Conservation (phyloP, 2,888 invertebrate species). For the Tetragonula carbonaria region DNA sequence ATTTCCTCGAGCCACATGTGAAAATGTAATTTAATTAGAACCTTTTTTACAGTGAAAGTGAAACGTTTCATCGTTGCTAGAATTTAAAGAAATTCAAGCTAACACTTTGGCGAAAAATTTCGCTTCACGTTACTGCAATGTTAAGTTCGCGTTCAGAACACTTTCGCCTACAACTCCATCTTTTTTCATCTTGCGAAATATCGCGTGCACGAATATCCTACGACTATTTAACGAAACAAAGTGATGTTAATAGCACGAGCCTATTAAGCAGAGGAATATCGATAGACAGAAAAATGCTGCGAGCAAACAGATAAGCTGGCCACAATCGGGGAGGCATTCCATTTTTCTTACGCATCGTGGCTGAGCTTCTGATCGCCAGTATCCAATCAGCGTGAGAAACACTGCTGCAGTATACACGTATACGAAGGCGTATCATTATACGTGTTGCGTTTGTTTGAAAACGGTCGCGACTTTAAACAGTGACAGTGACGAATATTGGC, state of each 20-base stretch:
- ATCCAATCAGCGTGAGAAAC: constrained; percentile 28
- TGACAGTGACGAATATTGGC: constrained; percentile 10
- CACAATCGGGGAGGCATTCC: constrained; percentile 24
- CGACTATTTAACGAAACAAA: neutral
- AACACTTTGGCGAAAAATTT: too few species aligned
- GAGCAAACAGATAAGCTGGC: constrained; percentile 21
- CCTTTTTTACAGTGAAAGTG: neutral
- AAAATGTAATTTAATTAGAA: neutral
- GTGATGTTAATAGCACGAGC: neutral
- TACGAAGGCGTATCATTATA: constrained; percentile 16
- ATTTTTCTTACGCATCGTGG: constrained; percentile 24
- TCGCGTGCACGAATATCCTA: neutral
- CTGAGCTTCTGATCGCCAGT: constrained; percentile 5
- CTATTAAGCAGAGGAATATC: neutral
- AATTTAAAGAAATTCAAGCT: neutral
- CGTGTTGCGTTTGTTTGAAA: constrained; percentile 38
- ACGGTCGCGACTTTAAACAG: constrained; percentile 2
- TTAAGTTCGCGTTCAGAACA: too few species aligned
- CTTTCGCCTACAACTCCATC: neutral
- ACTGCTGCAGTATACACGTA: constrained; percentile 3
- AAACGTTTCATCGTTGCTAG: too few species aligned
- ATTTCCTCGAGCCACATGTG: neutral
- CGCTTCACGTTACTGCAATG: neutral
- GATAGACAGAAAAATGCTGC: neutral
- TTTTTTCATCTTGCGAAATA: neutral